A percentile compares a stretch with the other conserved stretches of the same genome.
Conservation (phyloP, 1,140 invertebrate species). For the Drosophila suzukii region DNA sequence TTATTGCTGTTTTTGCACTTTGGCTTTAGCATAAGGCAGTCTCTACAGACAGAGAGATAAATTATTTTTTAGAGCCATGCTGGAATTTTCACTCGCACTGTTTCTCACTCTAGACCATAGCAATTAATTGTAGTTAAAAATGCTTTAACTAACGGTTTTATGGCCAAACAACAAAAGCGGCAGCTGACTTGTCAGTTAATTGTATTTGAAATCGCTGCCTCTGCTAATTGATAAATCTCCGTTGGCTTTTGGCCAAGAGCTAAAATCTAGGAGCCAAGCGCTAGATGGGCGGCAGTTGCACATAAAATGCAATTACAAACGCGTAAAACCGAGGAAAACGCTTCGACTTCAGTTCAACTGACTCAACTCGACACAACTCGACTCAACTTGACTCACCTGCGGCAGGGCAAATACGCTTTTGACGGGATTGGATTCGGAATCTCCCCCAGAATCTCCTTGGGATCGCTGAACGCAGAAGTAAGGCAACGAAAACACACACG, state of each 20-base stretch:
- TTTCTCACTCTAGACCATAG: slow-evolving; percentile 56
- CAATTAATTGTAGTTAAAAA: slow-evolving; percentile 75
- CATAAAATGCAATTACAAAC: slow-evolving; percentile 78
- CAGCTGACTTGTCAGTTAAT: slow-evolving; percentile 67
- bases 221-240: slow-evolving; percentile 75
- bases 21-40: slow-evolving; percentile 10
- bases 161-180: slow-evolving; percentile 55
- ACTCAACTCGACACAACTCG: slow-evolving; percentile 4
- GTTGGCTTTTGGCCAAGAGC: slow-evolving; percentile 24
- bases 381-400: slow-evolving; percentile 56
- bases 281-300: slow-evolving; percentile 48
- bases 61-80: slow-evolving; percentile 56
- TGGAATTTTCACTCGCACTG: slow-evolving; percentile 33
- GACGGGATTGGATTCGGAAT: slow-evolving; percentile 13
- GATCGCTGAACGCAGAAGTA: slow-evolving; percentile 6
- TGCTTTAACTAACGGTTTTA: slow-evolving; percentile 76
- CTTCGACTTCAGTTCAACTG: slow-evolving; percentile 33
- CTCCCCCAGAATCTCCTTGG: slow-evolving; percentile 24
- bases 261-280: slow-evolving; percentile 6
- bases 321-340: slow-evolving; percentile 61
- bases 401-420: slow-evolving; percentile 37
- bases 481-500: slow-evolving; percentile 23
- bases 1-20: slow-evolving; percentile 36
- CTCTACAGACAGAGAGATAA: slow-evolving; percentile 14
- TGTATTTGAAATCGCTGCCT: slow-evolving; percentile 74